Base-by-base conservation (phyloP, 1,140 invertebrate genomes). In the Drosophila subpulchrella region DNA sequence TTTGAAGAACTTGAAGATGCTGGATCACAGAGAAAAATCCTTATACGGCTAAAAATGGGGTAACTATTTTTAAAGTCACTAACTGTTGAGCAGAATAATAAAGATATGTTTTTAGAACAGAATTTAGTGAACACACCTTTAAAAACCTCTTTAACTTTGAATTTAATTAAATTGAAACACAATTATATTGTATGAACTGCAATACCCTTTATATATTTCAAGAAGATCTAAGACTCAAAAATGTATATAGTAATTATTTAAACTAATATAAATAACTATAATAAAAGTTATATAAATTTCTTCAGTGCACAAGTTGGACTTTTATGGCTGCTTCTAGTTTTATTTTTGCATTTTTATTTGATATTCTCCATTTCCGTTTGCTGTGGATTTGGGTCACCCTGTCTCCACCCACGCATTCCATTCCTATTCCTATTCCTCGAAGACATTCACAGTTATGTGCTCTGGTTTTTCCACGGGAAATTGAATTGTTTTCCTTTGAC, bases 401-500 rank as follows among this genome's bases (percentile, higher is more conserved):
- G 65, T 51, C 57, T 11, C 42, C 79, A 59, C 78, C 73, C 78
- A 68, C 61, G 60, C 60, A 67, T 32, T 39, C 50, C 50, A 48
- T 47, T 86, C 75, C 27, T 27, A 27, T 47, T 86, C 75, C 27
- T 27, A 27, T 5, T 4, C 27, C 82, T 63, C 63, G 38, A 50
- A 32, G 46, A 67, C 72, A 79, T 83, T 72, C 73, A 42, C 75
- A 86, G 78, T 81, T 85, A 81, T 75, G 60, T 82, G 59, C 51
- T 57, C 47, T 57, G 68, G 47, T 62, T 70, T 68, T 66, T 67
- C 54, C 84, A 83, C 79, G 75, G 65, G 59, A 88, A 86, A 86
- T 86, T 86, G 83, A 86, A 86, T 86, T 86, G 84, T 86, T 86
- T 83, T 86, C 53, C 73, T 74, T 76, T 48, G 60, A 61, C 74